Conservation (phyloP, 2,797 vertebrate species). For the Ptychadena robeensis region DNA sequence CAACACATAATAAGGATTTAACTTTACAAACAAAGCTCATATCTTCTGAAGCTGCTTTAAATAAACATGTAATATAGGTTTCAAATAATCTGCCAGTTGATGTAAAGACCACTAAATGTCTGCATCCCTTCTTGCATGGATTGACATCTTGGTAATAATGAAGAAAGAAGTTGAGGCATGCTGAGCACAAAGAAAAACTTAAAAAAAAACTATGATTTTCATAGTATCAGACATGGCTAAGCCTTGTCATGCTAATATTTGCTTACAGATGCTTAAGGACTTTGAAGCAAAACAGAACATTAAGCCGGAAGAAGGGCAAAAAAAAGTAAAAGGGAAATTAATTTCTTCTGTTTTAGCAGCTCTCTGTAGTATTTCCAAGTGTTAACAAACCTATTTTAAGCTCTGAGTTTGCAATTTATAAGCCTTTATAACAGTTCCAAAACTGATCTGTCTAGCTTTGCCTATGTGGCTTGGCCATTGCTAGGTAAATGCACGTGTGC, state of each 20-base stretch:
- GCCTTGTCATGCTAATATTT: constrained; percentile 49
- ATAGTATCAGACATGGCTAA: constrained; percentile 49
- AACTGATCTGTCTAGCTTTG: constrained; percentile 41
- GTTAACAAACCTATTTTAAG: constrained; percentile 61
- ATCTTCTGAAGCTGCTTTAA: constrained; percentile 26
- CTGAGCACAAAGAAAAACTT: constrained; percentile 16
- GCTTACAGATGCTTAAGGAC: constrained; percentile 55
- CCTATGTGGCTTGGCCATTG: constrained; percentile 39
- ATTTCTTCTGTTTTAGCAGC: constrained; percentile 61
- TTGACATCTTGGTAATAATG: constrained; percentile 17
- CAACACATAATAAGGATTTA: constrained; percentile 47
- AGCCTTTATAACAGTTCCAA: constrained; percentile 55
- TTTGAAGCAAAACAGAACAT: constrained; percentile 59
- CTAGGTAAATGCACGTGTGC: constrained; percentile 12
- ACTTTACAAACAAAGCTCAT: constrained; percentile 14
- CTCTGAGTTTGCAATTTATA: constrained; percentile 35
- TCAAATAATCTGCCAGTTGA: constrained; percentile 44
- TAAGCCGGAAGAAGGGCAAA: constrained; percentile 54
- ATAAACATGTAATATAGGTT: constrained; percentile 42
- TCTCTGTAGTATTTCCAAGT: constrained; percentile 61
- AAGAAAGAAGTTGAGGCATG: constrained; percentile 37
- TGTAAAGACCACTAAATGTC: constrained; percentile 39
- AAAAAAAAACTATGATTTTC: constrained; percentile 49
- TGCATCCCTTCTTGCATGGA: constrained; percentile 28
- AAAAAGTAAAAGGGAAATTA: constrained; percentile 54